A percentile compares a stretch with the other conserved stretches of the same genome.
These are phyloP conservation scores for Pegoplata infirma DNA, from an alignment of 2,888 invertebrate genomes.

Conservation along the genomic window DNA sequence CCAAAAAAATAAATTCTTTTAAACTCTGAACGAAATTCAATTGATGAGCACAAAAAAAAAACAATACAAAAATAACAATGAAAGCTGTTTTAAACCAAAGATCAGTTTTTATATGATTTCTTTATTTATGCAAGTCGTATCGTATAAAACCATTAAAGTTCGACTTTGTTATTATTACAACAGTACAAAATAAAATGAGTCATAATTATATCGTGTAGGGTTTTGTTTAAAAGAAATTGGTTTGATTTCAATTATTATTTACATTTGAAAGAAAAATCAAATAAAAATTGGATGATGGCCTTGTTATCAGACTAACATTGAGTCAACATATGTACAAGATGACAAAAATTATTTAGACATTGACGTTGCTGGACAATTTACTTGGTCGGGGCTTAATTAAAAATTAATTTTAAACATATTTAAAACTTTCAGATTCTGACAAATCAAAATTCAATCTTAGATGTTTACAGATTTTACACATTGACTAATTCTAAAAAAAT, in stretches of 20 bases:
- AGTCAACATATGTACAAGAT: too few species aligned
- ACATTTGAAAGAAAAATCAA: constrained; percentile 22
- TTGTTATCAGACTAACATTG: constrained; percentile 19
- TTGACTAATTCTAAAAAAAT: too few species aligned
- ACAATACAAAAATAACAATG: constrained; percentile 8
- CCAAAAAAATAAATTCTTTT: background rate
- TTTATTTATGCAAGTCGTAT: constrained; percentile 24
- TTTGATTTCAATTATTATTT: constrained; percentile 17
- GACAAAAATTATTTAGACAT: too few species aligned
- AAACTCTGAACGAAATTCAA: background rate
- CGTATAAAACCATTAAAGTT: constrained; percentile 7
- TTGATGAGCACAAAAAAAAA: background rate
- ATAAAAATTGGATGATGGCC: constrained; percentile 17
- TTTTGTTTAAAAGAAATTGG: constrained; percentile 13
- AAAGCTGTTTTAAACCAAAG: background rate
- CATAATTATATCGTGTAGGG: constrained; percentile 31
- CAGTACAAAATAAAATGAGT: constrained; percentile 42
- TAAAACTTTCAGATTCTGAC: too few species aligned
- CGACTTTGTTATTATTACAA: constrained; percentile 21
- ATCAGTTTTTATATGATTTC: constrained; percentile 32
- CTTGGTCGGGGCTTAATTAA: too few species aligned
- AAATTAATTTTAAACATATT: too few species aligned
- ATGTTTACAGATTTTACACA: too few species aligned
- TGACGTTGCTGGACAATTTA: too few species aligned
- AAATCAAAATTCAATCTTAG: too few species aligned